Evolutionary conservation across 2,113 vertebrate genomes (phyloP).

Genomic region (Axis porcinus): DNA sequence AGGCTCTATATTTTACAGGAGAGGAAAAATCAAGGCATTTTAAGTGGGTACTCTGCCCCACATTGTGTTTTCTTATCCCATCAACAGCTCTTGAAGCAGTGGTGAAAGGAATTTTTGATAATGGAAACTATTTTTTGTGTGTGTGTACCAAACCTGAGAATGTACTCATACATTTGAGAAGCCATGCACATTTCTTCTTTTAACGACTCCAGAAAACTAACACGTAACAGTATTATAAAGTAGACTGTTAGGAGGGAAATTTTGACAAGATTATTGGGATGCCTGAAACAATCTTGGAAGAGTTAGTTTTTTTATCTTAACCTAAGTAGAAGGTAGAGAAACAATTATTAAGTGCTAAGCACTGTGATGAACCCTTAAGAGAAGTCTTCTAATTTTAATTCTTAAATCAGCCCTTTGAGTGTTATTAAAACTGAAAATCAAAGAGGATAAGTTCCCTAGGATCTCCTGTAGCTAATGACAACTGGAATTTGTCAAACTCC

Average conservation of each 20-base stretch:
- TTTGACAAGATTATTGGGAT: conserved; percentile 5
- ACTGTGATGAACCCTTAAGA: neutral
- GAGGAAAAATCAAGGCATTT: conserved; percentile 30
- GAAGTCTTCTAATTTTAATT: conserved; percentile 29
- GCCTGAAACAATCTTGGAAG: neutral
- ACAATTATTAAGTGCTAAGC: neutral
- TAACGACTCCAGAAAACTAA: neutral
- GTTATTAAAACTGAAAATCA: neutral
- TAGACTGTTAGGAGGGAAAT: conserved; percentile 5
- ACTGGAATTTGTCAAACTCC: neutral
- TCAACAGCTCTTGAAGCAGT: conserved; percentile 3
- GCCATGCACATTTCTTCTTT: neutral
- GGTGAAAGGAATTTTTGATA: neutral
- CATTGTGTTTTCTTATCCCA: neutral
- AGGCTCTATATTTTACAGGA: neutral
- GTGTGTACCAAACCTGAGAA: neutral
- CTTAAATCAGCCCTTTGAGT: neutral
- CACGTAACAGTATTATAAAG: neutral
- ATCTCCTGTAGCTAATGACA: neutral
- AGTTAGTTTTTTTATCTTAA: neutral
- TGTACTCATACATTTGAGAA: conserved; percentile 22
- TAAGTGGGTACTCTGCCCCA: neutral
- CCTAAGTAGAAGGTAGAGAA: neutral
- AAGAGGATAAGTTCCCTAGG: neutral
- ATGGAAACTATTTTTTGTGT: neutral